Conservation (phyloP, 1,140 invertebrate genomes). For the Zaprionus gabonicus region DNA sequence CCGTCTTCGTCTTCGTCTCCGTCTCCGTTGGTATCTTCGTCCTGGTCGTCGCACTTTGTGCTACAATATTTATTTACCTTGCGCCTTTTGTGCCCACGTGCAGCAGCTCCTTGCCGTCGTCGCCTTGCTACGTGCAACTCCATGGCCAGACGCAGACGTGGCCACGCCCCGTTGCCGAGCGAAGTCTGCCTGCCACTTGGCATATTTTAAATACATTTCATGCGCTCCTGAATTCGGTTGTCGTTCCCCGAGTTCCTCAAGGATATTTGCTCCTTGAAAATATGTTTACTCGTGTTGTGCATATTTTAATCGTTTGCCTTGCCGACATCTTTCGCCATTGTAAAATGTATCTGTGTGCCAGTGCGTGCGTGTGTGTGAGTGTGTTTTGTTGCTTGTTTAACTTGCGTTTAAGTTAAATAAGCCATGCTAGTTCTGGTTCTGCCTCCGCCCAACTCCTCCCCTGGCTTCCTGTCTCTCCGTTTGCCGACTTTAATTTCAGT, state of each 20-base stretch:
- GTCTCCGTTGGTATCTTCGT: constrained; percentile 27
- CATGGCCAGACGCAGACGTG: constrained; percentile 8
- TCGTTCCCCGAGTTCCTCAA: constrained; percentile 56
- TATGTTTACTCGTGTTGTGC: constrained; percentile 84
- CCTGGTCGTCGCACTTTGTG: constrained; percentile 26
- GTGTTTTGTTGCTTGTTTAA: constrained; percentile 62
- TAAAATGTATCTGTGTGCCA: constrained; percentile 9
- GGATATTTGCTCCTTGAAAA: constrained; percentile 84
- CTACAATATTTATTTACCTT: constrained; percentile 83
- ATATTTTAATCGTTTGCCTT: constrained; percentile 84
- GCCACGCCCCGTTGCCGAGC: constrained; percentile 1
- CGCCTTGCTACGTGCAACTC: constrained; percentile 14
- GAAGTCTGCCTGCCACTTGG: constrained; percentile 71
- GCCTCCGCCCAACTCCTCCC: neutral
- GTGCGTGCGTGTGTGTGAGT: constrained; percentile 4
- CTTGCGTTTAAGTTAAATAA: constrained; percentile 80
- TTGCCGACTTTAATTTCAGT: constrained; percentile 45
- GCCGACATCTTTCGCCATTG: constrained; percentile 63
- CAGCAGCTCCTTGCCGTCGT: constrained; percentile 49
- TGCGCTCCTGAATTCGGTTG: constrained; percentile 74
- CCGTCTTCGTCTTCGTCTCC: constrained; percentile 26
- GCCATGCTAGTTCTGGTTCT: constrained; percentile 59
- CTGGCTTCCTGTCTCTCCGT: neutral
- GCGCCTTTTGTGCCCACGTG: constrained; percentile 82
- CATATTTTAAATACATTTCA: constrained; percentile 84